Percentiles rank a stretch among this genome's conserved stretches.
phyloP scores from a whole-genome alignment of 2,113 vertebrate species.

The Bolborhynchus lineola region DNA sequence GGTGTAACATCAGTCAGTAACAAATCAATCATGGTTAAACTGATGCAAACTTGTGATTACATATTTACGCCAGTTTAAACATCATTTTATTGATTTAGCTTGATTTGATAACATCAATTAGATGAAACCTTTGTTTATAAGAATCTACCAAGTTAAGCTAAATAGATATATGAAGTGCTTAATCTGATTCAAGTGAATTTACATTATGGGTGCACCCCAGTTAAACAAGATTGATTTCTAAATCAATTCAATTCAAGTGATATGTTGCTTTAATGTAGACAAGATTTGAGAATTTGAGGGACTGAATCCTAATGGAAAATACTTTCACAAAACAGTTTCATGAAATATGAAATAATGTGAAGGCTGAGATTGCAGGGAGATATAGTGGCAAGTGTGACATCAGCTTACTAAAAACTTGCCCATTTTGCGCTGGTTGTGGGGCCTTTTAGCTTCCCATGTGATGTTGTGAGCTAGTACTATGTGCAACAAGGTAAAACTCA shows the following conservation, averaged over 20 bases:
- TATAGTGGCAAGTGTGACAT: background rate
- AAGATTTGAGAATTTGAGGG: background rate
- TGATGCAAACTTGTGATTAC: conserved; percentile 38
- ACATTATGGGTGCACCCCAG: background rate
- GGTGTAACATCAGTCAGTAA: background rate
- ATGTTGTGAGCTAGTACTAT: background rate
- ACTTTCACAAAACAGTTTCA: background rate
- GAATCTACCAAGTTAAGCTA: conserved; percentile 27
- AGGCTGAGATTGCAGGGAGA: background rate
- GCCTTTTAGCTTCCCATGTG: background rate
- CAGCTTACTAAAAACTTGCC: background rate
- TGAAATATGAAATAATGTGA: background rate
- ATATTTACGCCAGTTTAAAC: conserved; percentile 29
- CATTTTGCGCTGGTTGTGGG: background rate
- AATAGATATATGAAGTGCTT: conserved; percentile 6
- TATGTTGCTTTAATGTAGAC: background rate
- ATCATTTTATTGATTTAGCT: background rate
- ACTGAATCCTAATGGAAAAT: conserved; percentile 4
- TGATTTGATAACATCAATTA: conserved; percentile 20
- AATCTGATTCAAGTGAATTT: conserved; percentile 14
- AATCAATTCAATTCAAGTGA: background rate
- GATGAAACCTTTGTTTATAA: conserved; percentile 49
- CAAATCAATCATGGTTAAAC: conserved; percentile 37
- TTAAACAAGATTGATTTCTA: background rate
- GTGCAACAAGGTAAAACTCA: background rate